Base-by-base conservation (phyloP, 2,888 invertebrate genomes). In the Cactoblastis cactorum region DNA sequence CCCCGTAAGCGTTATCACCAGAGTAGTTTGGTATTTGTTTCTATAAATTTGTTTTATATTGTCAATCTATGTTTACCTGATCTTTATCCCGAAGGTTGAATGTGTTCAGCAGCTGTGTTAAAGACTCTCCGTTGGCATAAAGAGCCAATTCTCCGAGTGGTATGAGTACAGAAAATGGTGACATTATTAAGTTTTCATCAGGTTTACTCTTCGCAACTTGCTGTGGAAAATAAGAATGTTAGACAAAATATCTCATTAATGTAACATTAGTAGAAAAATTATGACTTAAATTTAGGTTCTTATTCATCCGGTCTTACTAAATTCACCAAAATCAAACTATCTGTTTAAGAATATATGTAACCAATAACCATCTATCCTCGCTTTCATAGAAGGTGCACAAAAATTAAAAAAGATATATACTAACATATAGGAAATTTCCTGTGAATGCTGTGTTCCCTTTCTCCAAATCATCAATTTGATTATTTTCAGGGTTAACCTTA, bases 401-500 rank as follows among this genome's bases (percentile, higher is more conserved):
- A 24, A 28, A 15, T 17, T 6, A 22, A 37, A 47, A 22, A 28
- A 24, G 19, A 37, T 45, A 43, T 41, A 17, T 32, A 56, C 53
- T 58, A 50, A 46, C 71, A 66, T 49, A 63, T 47, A 18, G 46
- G 4, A 53, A 22, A 18, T 55, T 48, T 37, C 53, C 51, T 6
- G 47, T 48, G 3, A 52, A 37, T 2, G 0, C 24, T 3, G 51
- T 39, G n/a, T 53, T 55, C 35, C 53, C 55, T 41, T 49, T 32
- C 28, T 35, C 35, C 1, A 56, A 37, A 11, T 19, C n/a, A 8
- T 15, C 15, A n/a, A 49, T 11, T 33, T 43, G 45, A 1, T 47
- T 45, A 18, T 52, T 33, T 1, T 35, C 14, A 35, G 35, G n/a
- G n/a, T n/a, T n/a, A n/a, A n/a, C n/a, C n/a, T n/a, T n/a, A n/a